Percentiles rank a stretch among this genome's conserved stretches.
phyloP scores from a whole-genome alignment of 2,888 invertebrate species.

The Cephus pygmeus region DNA sequence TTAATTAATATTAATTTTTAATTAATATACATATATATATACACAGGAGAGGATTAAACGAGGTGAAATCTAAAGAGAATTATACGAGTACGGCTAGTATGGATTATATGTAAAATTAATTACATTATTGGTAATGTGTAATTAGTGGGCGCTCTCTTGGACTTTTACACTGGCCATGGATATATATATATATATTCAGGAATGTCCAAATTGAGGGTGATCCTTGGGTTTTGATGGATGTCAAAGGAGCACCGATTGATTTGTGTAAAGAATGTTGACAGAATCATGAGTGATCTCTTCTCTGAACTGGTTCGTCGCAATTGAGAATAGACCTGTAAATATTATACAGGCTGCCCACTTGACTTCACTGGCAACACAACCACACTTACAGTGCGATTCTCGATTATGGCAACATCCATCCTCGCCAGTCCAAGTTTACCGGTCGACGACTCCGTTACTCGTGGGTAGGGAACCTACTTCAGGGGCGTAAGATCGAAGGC shows the following conservation, averaged over 20 bases:
- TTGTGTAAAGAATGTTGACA: not conserved
- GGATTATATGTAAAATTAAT: constrained; percentile 29
- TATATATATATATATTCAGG: constrained; percentile 3
- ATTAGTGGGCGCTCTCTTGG: constrained; percentile 26
- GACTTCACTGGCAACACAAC: not conserved
- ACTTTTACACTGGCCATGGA: constrained; percentile 29
- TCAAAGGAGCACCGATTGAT: not conserved
- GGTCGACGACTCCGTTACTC: too few species aligned
- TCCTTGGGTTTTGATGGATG: not conserved
- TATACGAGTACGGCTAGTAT: constrained; percentile 24
- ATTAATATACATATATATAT: constrained; percentile 19
- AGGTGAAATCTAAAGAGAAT: constrained; percentile 28
- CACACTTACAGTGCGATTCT: not conserved
- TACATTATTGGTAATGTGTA: constrained; percentile 29
- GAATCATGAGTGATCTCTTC: not conserved
- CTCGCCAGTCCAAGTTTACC: too few species aligned
- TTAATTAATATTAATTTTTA: constrained; percentile 32
- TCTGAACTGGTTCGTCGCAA: not conserved
- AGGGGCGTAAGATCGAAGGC: too few species aligned
- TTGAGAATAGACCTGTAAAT: not conserved
- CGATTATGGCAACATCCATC: too few species aligned
- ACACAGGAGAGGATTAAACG: not conserved
- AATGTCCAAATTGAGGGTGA: not conserved
- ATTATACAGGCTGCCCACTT: not conserved
- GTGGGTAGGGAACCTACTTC: too few species aligned